Percentiles rank a stretch among this genome's conserved stretches.
These are phyloP conservation scores for Anarhynchus alexandrinus DNA, from an alignment of 2,113 vertebrate genomes.

Conservation along the genomic window DNA sequence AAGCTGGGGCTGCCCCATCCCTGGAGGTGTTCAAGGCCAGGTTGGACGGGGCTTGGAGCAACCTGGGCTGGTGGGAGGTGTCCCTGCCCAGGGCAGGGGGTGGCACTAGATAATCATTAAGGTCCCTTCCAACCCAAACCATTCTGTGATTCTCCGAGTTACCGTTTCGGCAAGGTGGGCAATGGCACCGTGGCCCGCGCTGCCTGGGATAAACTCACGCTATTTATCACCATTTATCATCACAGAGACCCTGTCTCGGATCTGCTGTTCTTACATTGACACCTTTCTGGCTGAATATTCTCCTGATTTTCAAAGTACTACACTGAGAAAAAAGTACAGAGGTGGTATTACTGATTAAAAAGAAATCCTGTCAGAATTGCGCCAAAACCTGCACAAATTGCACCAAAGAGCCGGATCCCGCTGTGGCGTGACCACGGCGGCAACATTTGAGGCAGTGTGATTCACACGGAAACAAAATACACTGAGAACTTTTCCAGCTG, in stretches of 20 bases:
- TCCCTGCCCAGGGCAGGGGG: background rate
- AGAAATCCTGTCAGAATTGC: background rate
- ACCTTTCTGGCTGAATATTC: background rate
- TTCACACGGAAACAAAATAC: background rate
- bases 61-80: no score
- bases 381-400: background rate
- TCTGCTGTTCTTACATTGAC: background rate
- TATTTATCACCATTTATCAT: no score
- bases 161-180: no score
- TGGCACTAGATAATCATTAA: no score
- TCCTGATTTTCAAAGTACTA: background rate
- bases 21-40: background rate
- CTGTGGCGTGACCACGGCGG: fast-evolving
- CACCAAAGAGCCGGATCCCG: background rate
- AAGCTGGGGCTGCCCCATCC: background rate
- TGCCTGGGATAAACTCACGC: fast-evolving
- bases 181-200: no score
- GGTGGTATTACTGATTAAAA: background rate
- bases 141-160: background rate
- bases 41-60: no score
- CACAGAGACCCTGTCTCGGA: background rate
- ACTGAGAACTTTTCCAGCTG: background rate
- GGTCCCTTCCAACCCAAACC: no score
- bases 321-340: background rate
- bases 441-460: fast-evolving